Percentiles rank a stretch among this genome's conserved stretches.
phyloP scores from a whole-genome alignment of 2,888 invertebrate genomes.

The Ecliptopera silaceata region DNA sequence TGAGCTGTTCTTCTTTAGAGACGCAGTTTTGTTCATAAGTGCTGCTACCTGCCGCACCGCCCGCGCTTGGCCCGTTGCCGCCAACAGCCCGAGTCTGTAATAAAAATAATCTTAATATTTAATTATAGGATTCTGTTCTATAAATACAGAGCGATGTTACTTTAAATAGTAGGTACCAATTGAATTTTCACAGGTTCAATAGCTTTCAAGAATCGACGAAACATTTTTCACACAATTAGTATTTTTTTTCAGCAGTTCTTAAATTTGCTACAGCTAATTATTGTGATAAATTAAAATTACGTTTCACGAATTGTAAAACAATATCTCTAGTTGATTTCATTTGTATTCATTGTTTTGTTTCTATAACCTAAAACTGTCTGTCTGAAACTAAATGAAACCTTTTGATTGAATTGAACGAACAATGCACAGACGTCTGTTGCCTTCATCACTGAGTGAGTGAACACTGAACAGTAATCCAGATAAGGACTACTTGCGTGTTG shows the following conservation, averaged over 20 bases:
- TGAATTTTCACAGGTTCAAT: constrained; percentile 61
- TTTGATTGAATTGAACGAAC: no score
- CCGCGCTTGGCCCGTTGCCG: constrained; percentile 36
- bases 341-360: no score
- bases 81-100: constrained; percentile 51
- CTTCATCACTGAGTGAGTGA: no score
- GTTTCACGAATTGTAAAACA: no score
- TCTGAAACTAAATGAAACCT: no score
- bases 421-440: no score
- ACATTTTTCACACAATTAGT: constrained; percentile 50
- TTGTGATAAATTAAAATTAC: no score
- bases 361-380: no score
- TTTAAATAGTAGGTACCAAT: constrained; percentile 45
- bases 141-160: neutral
- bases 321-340: no score
- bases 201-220: constrained; percentile 61
- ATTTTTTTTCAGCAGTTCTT: neutral
- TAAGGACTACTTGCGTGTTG: no score
- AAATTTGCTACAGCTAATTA: neutral
- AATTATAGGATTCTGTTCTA: no score
- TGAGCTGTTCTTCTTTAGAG: constrained; percentile 66
- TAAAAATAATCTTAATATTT: neutral
- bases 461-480: no score
- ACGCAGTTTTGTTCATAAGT: constrained; percentile 62
- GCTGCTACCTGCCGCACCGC: constrained; percentile 36